Evolutionary conservation across 2,113 vertebrate genomes (phyloP), one percentile per base, ranked within the genome.

Genomic region (Noctilio leporinus): DNA sequence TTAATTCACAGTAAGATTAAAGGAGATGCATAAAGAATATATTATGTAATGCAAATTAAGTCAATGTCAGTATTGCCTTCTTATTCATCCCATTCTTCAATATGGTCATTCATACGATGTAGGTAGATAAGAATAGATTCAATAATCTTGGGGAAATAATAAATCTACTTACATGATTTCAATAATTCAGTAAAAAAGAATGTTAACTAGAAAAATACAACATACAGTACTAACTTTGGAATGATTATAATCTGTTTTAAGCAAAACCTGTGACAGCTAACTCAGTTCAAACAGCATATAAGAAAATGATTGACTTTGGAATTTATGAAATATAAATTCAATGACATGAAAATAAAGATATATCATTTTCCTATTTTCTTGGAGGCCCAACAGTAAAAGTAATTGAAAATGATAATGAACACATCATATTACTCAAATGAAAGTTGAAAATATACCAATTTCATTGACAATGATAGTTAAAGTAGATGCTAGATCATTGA

Each of bases 31-130:
- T 70, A 64, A 89, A 91, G 26, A 93, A 81, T 76, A 49, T 45
- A 30, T 40, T 55, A 92, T 77, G 15, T 35, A 85, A 62, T 91
- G 7, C 33, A 94, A 85, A 93, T 94, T 73, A 94, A 95, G 57
- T 89, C 45, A 82, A 86, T 77, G 8, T 35, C 43, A 70, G 80
- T 87, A 88, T 77, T 89, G 20, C 67, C 5, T 73, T 94, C 6
- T 51, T 67, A 45, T 69, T 93, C 35, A 59, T 7, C 4, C 53
- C 6, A 70, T 5, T 94, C 28, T 76, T 83, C 75, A 89, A 76
- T 67, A 92, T 92, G 8, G 45, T 86, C 76, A 14, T 55, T 89
- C 40, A 70, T 75, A 26, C 57, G 87, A 84, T 26, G 2, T 2
- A 84, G 26, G 17, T 43, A 77, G 51, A 87, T 14, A 72, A 82